Evolutionary conservation across 2,888 invertebrate species (phyloP).

Genomic region (Pterostichus madidus): DNA sequence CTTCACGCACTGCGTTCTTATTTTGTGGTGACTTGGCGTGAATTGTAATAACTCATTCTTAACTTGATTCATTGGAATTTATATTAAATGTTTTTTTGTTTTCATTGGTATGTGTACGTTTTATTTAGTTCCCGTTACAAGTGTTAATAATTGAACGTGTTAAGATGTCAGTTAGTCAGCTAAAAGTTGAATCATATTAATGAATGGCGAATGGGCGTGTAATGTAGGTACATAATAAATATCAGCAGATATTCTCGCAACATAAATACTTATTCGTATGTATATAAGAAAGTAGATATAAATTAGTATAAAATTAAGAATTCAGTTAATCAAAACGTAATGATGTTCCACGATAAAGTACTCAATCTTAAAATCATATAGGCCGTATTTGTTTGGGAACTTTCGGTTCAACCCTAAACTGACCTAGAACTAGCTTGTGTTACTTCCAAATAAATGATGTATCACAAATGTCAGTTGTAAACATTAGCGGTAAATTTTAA

Average conservation of each 20-base stretch:
- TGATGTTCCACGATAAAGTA: too few relatives aligned
- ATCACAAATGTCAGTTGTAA: too few relatives aligned
- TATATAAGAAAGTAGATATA: too few relatives aligned
- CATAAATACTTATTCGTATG: too few relatives aligned
- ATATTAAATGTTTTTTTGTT: constrained; percentile 14
- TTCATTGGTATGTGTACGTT: neutral
- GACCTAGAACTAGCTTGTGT: too few relatives aligned
- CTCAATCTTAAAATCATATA: too few relatives aligned
- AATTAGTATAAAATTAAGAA: too few relatives aligned
- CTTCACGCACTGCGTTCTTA: constrained; percentile 12
- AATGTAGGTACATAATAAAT: neutral
- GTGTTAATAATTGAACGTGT: constrained; percentile 10
- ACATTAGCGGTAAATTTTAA: too few relatives aligned
- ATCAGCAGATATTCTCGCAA: neutral
- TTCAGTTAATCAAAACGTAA: too few relatives aligned
- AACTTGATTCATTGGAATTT: constrained; percentile 30
- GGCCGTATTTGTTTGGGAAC: too few relatives aligned
- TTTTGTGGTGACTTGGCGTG: constrained; percentile 8
- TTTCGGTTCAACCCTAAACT: too few relatives aligned
- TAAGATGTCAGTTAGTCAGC: constrained; percentile 14
- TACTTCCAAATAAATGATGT: too few relatives aligned
- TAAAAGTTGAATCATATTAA: neutral
- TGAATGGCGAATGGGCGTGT: neutral
- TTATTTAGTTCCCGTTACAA: constrained; percentile 22
- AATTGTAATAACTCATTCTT: constrained; percentile 15